Conservation (phyloP, 1,140 invertebrate species). For the Penaeus chinensis region DNA sequence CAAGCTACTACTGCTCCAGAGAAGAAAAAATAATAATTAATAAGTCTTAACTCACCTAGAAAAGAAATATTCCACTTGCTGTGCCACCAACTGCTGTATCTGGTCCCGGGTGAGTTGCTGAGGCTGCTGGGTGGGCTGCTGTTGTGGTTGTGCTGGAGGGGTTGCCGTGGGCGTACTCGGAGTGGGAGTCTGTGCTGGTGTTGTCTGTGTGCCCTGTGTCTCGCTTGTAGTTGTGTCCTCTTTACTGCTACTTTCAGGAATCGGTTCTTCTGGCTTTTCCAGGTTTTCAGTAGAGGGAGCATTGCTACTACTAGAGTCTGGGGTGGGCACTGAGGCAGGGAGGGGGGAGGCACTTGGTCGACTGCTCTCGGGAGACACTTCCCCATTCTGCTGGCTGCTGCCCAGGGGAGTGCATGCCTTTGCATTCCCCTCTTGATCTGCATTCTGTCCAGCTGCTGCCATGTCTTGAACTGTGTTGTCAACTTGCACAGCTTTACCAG, state of each 20-base stretch:
- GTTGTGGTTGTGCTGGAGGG: slow-evolving; percentile 66
- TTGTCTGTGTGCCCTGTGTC: slow-evolving; percentile 47
- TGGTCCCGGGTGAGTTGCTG: slow-evolving; percentile 76
- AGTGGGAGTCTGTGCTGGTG: slow-evolving; percentile 35
- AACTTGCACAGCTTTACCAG: background rate
- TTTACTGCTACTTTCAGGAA: background rate
- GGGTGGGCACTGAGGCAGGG: slow-evolving; percentile 18
- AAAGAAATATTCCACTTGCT: slow-evolving; percentile 91
- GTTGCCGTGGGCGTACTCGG: slow-evolving; percentile 69
- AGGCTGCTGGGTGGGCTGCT: slow-evolving; percentile 64
- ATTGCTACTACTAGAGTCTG: background rate
- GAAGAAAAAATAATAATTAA: slow-evolving; percentile 12
- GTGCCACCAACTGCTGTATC: slow-evolving; percentile 82
- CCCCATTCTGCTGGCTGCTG: slow-evolving; percentile 48
- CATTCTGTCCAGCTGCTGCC: slow-evolving; percentile 22
- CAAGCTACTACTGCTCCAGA: too few relatives aligned
- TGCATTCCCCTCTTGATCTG: slow-evolving; percentile 23
- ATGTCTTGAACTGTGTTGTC: slow-evolving; percentile 8
- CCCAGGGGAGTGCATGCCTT: background rate
- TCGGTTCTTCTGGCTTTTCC: too few relatives aligned
- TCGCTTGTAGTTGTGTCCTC: slow-evolving; percentile 15
- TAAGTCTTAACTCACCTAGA: slow-evolving; percentile 75
- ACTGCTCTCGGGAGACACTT: slow-evolving; percentile 36
- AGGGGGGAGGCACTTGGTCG: slow-evolving; percentile 35
- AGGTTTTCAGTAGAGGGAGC: slow-evolving; percentile 1